phyloP scores from a whole-genome alignment of 1,140 invertebrate genomes.

The Papilio machaon region DNA sequence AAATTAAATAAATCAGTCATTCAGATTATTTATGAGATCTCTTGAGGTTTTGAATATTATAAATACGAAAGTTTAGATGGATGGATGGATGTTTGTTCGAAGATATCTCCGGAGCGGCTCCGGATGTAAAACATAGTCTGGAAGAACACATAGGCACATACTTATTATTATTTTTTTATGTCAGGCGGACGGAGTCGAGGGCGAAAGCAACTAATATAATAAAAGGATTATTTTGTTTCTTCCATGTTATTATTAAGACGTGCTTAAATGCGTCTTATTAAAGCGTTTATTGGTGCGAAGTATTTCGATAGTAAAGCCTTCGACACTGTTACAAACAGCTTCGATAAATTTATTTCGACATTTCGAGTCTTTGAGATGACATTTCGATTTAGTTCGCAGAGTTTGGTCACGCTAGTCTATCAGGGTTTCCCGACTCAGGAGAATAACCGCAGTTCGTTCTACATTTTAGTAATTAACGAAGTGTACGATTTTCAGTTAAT shows the following conservation, averaged over 20 bases:
- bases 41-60: background rate
- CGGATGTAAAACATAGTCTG: no score
- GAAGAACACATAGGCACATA: no score
- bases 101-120: no score
- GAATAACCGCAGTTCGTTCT: background rate
- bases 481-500: background rate
- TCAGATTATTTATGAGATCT: background rate
- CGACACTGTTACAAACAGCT: background rate
- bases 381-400: constrained; percentile 9
- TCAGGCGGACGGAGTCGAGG: no score
- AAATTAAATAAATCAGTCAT: background rate
- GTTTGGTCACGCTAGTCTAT: background rate
- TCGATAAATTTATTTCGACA: background rate
- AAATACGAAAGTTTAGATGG: no score
- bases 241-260: background rate
- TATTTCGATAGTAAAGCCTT: background rate
- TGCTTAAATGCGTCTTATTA: background rate
- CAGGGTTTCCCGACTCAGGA: background rate
- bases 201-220: no score
- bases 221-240: no score
- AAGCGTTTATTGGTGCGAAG: constrained; percentile 9
- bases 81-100: no score
- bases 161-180: no score
- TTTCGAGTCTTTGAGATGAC: constrained; percentile 1
- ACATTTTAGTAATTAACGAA: background rate